Evolutionary conservation across 2,113 vertebrate genomes (phyloP).

Genomic region (Cyprinodon brontotheroides): DNA sequence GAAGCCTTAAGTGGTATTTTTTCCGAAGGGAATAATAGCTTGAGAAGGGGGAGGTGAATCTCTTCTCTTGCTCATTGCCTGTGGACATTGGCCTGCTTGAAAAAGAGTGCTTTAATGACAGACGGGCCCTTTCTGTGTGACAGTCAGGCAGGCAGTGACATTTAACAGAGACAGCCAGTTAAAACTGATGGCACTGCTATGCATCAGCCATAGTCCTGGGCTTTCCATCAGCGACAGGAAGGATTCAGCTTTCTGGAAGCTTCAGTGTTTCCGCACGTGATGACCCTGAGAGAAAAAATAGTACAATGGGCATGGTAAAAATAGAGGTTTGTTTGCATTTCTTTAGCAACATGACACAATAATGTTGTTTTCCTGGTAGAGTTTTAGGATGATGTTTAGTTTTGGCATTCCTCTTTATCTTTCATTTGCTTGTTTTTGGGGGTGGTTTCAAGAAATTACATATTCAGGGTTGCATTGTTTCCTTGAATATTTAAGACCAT

Average conservation of each 20-base stretch:
- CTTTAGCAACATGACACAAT: slow-evolving; percentile 19
- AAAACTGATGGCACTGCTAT: slow-evolving; percentile 57
- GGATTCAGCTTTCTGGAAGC: neutral
- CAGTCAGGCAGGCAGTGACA: slow-evolving; percentile 62
- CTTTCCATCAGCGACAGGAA: slow-evolving; percentile 38
- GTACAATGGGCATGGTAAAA: slow-evolving; percentile 43
- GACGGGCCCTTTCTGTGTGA: slow-evolving; percentile 52
- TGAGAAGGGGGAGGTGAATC: slow-evolving; percentile 17
- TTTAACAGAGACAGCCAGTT: slow-evolving; percentile 68
- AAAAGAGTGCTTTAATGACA: slow-evolving; percentile 54
- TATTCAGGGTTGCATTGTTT: slow-evolving; percentile 9
- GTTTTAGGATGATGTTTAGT: slow-evolving; percentile 44
- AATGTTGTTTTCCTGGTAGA: slow-evolving; percentile 12
- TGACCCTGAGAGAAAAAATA: slow-evolving; percentile 45
- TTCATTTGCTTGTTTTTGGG: slow-evolving; percentile 23
- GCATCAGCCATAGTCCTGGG: slow-evolving; percentile 25
- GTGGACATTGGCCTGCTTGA: slow-evolving; percentile 52
- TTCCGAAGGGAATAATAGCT: slow-evolving; percentile 2
- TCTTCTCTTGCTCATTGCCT: slow-evolving; percentile 48
- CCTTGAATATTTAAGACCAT: slow-evolving; percentile 13
- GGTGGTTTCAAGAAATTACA: slow-evolving; percentile 10
- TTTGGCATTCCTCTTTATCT: slow-evolving; percentile 30
- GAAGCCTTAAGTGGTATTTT: slow-evolving; percentile 27
- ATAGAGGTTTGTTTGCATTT: slow-evolving; percentile 36
- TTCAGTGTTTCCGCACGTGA: slow-evolving; percentile 35